Evolutionary conservation across 2,113 vertebrate species (phyloP), one percentile per base, ranked within the genome.

Genomic region (Setophaga coronata): DNA sequence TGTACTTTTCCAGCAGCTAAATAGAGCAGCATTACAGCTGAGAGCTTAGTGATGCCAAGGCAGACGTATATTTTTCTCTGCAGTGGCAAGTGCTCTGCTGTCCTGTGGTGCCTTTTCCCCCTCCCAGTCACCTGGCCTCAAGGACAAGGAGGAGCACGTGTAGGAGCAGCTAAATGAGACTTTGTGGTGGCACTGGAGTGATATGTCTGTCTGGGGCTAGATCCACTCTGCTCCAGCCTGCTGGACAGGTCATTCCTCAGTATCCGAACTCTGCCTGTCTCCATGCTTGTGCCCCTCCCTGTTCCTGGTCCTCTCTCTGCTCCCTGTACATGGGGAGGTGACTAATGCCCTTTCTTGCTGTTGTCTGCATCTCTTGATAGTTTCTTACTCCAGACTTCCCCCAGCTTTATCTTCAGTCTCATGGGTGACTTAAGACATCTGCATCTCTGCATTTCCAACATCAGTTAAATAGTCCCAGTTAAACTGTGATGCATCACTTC

Each of bases 1-100:
- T 86, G 67, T 92, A 62, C 40, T 91, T 93, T 86, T 93, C 85
- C 92, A 66, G 66, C 50, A 86, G 86, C 62, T 86, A 48, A 80
- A 69, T 3, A 65, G 80, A 90, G 71, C 76, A 66, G 89, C 14
- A 6, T 90, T 89, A 73, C 76, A 77, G 82, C 79, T 57, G 71
- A 82, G 42, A 77, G 74, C 50, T 88, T 5, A 26, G 79, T 19
- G 54, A 21, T 82, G 76, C 90, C 85, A 62, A 80, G 67, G 79
- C 70, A 40, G 31, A 43, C 4, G 1, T 69, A 0, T 76, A 7
- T 61, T 94, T 93, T 51, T 33, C 79, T 86, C 66, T 83, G 94
- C 67, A 80, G 50, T 9, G 62, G 34, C 18, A 31, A 87, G 21
- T 50, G 42, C 50, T 56, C 42, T 79, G 54, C 77, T 91, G 19